Evolutionary conservation across 2,888 invertebrate species (phyloP), one percentile per base, ranked within the genome.

Genomic region (Urechis unicinctus): DNA sequence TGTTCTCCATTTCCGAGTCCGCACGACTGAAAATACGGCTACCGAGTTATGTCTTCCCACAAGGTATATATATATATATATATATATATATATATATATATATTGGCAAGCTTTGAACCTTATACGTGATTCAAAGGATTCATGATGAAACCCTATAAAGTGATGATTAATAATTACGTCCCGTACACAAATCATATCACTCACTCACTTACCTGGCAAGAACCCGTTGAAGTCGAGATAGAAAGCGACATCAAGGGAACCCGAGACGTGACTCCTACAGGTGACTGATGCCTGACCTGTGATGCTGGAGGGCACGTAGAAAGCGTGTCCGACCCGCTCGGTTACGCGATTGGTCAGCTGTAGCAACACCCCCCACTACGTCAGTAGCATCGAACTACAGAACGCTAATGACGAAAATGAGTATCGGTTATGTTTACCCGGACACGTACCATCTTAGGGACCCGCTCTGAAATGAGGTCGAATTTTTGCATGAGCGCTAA

Each of bases 401-500:
- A 36, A 36, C 17, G 17, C 9, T 36, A 36, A 36, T 36, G 9
- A 36, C 9, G 17, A 36, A 13, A 36, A 36, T 36, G 9, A 9
- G 17, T 36, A 9, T 13, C 9, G 36, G 36, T 36, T 36, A 13
- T 36, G 9, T 36, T 17, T 17, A 9, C 36, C 36, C 36, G 17
- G 36, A 36, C 9, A 9, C n/a, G n/a, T n/a, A n/a, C 29, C 42
- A 52, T 55, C 22, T 43, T 22, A 25, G 63, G 62, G 17, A 60
- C 53, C 30, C 70, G 62, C 42, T 66, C 68, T 63, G 73, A 72
- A 29, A 74, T 62, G 6, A 77, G 68, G 61, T 76, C 76, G 61
- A 75, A 72, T 58, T 74, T 74, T 61, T 74, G 69, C 66, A 77
- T 68, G 30, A 75, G 65, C 6, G 69, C 69, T 6, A 76, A 61